Base-by-base conservation (phyloP, 2,797 vertebrate species). In the Australoheros facetus region DNA sequence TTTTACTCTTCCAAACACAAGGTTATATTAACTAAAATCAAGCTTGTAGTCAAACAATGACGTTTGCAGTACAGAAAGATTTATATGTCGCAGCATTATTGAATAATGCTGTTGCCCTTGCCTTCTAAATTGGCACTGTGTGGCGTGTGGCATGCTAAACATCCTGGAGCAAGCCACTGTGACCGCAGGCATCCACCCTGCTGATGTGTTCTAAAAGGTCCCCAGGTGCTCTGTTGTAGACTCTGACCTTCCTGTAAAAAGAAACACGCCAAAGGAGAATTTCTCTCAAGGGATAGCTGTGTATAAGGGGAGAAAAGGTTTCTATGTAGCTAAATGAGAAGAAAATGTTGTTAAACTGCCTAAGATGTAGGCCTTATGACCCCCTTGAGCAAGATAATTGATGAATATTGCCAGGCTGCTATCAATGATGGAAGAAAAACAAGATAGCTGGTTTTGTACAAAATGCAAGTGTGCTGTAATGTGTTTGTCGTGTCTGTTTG, bases 61-160 rank as follows among this genome's bases (percentile, higher is more conserved):
- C 21, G 69, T 82, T 62, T 57, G 21, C 37, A 56, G 58, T 56
- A 70, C 1, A 56, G n/a, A 28, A 23, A 21, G 7, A 56, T 81
- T 74, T 55, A 69, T 62, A 58, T 70, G 30, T 82, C 53, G 58
- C 17, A 82, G 79, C 73, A 70, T 34, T 54, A 55, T 37, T 78
- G 79, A 84, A 76, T 75, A 69, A 85, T 83, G 39, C 32, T 45
- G 5, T 56, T 57, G 77, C 28, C 77, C 57, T 82, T 78, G 56
- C 60, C 55, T 66, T 77, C 42, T 48, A 70, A 75, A 81, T 23
- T 62, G 69, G 10, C 23, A 42, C 19, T 58, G 9, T 59, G 19
- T 10, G 1, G 26, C 55, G 23, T 23, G 39, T 13, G 30, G 59
- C 30, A 48, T 51, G 21, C 56, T 71, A 13, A 89, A 62, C 55